Evolutionary conservation across 2,888 invertebrate species (phyloP), one percentile per base, ranked within the genome.

Genomic region (Ormia ochracea): DNA sequence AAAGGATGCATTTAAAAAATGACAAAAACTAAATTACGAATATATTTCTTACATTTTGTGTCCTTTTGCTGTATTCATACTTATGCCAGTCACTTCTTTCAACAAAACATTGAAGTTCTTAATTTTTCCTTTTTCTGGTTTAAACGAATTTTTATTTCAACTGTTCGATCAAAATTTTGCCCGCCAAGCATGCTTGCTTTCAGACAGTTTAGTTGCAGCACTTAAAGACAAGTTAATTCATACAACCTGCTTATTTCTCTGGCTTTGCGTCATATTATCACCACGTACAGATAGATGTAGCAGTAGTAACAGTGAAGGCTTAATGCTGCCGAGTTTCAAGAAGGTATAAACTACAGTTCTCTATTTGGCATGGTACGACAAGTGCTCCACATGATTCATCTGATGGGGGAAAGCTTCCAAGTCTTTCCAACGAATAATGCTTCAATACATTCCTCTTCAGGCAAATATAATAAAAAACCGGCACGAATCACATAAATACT

Each of bases 161-260:
- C 82, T 82, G 28, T 26, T 52, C 4, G 52, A 7, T 43, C 88
- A 28, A 0, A 85, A 83, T 33, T 84, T 85, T 0, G 88, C 89
- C 21, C 87, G 87, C 88, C 88, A 88, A 3, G 88, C 88, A 81
- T 88, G 89, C 58, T 86, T 85, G 61, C 88, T 85, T 61, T 88
- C 84, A 0, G 88, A 87, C n/a, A 88, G 50, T 75, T 88, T 86
- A 4, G 88, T 88, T 69, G 89, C 88, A 77, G 89, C 88, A 36
- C 87, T 86, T 0, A 89, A 82, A 0, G 89, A 88, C 2, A 89
- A 77, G 74, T 88, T 84, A 4, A 88, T 87, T 1, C 86, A 86
- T 73, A 89, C 88, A 5, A 88, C 86, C 17, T 86, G 87, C 81
- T 85, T 85, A 58, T 86, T 86, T 14, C 43, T 75, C 23, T 50